Base-by-base conservation (phyloP, 2,113 vertebrate species). In the Nansenia antarctica region DNA sequence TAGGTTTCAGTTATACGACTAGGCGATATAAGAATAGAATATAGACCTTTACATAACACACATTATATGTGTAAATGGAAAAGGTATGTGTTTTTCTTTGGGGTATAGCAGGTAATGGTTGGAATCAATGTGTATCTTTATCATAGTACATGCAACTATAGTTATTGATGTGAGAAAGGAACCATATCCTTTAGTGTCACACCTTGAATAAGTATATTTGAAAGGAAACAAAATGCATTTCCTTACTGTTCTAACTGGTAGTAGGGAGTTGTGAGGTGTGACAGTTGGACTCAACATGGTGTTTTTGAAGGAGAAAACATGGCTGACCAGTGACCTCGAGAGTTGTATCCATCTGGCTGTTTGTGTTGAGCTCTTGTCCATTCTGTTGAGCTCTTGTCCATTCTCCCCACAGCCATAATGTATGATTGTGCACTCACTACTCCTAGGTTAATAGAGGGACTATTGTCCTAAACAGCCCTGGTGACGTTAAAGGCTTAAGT, bases 381-480 rank as follows among this genome's bases (percentile, higher is more conserved):
- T 82, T 81, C 79, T 78, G 83, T 78, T n/a, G n/a, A n/a, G n/a
- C n/a, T n/a, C n/a, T 70, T 47, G 70, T 74, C 81, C 70, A 71
- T 90, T 82, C 76, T 71, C 26, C 4, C 65, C 27, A 67, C 45
- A 52, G 70, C 84, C 72, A 78, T 80, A 80, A 84, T 84, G 72
- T 69, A 72, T 76, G 67, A 67, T 75, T 82, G 69, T 24, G 70
- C 30, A 11, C 75, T 69, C 73, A 74, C 68, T 74, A 81, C 78
- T 54, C 12, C 7, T 9, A 69, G 73, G 71, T 78, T 83, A 83
- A 76, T 75, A 67, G 61, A 22, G 37, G 69, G 61, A 35, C 58
- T 24, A 34, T 60, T 37, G 9, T 3, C 27, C 55, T 58, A 18
- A 30, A 12, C 74, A 42, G 76, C 72, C 62, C 65, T 26, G 49